These are phyloP conservation scores for Tringa solitaria DNA, from an alignment of 2,113 vertebrate species.

Conservation along the genomic window DNA sequence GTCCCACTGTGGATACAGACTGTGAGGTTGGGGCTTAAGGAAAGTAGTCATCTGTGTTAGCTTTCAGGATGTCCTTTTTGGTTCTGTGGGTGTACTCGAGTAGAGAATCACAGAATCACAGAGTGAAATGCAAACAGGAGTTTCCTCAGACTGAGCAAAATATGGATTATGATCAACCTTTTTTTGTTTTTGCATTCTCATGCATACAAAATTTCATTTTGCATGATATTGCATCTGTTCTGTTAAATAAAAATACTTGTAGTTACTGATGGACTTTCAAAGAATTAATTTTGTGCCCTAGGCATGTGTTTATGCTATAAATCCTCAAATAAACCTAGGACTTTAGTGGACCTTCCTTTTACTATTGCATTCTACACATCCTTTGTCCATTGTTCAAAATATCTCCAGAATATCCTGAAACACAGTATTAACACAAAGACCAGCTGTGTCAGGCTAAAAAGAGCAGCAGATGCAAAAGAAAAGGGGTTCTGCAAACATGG, in stretches of 20 bases:
- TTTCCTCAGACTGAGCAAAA: background rate
- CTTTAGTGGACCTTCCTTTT: background rate
- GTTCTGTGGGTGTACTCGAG: background rate
- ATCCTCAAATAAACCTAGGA: background rate
- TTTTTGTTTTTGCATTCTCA: background rate
- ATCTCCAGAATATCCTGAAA: background rate
- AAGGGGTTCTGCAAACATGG: background rate
- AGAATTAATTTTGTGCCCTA: background rate
- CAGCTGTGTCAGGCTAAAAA: background rate
- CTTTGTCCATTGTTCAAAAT: background rate
- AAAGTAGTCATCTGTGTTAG: background rate
- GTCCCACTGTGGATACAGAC: background rate
- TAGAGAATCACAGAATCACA: background rate
- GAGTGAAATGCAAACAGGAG: background rate
- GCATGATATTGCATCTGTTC: background rate
- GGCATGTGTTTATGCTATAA: background rate
- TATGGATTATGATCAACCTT: background rate
- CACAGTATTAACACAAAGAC: background rate
- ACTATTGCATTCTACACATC: background rate
- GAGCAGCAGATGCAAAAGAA: rapidly evolving
- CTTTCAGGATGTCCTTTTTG: background rate
- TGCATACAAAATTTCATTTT: background rate
- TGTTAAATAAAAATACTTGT: background rate
- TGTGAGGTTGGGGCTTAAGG: background rate
- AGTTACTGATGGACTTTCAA: background rate